Base-by-base conservation (phyloP, 2,888 invertebrate species). In the Clivina fossor region DNA sequence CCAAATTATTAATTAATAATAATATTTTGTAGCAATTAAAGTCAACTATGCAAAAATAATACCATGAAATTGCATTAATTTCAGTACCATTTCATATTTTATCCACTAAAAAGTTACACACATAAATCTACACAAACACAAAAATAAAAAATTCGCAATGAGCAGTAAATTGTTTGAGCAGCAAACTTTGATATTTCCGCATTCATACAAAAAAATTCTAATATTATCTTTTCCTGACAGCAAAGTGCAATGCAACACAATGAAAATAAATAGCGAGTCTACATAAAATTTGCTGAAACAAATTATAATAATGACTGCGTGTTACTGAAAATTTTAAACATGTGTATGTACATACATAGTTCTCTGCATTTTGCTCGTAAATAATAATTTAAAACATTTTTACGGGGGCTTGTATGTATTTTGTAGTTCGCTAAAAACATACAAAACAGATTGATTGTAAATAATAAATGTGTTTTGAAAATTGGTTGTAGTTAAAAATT, bases 141-240 rank as follows among this genome's bases (percentile, higher is more conserved):
- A 24, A 40, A 40, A 40, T 40, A 20, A 20, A 18, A 40, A 40
- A 40, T 20, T 24, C 40, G 40, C 40, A 33, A 33, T 47, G 22
- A 47, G 33, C 47, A 20, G 30, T 47, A 47, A 47, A 47, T 47
- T 47, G 33, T 47, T 47, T 47, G 33, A 47, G 33, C 32, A 40
- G 22, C 24, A 40, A 32, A 32, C 32, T 32, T 41, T 41, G 9
- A 38, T n/a, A n/a, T n/a, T n/a, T n/a, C n/a, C n/a, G n/a, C n/a
- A n/a, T n/a, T 41, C 41, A 41, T 22, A 24, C 22, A 41, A 22
- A 41, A 47, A 47, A 47, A 47, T n/a, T 19, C 47, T 32, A 47
- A 22, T 47, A 47, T 47, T 47, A 47, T 47, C 47, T 47, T 20
- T 47, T n/a, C 13, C 47, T 3, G 18, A 7, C 26, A 26, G 7